Evolutionary conservation across 2,797 vertebrate species (phyloP), one percentile per base, ranked within the genome.

Genomic region (Epinephelus awoara): DNA sequence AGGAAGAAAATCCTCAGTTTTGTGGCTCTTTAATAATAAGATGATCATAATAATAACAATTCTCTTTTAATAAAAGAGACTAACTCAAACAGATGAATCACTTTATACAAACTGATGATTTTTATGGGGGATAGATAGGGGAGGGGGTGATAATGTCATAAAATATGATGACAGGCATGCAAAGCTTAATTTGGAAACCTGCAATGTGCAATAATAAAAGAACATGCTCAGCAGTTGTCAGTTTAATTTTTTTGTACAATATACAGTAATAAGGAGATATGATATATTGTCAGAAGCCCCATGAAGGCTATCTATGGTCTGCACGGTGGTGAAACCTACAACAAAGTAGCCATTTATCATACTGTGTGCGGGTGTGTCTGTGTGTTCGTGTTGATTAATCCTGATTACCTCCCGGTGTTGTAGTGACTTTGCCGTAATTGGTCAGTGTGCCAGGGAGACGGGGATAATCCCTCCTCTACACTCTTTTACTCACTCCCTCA

Each of bases 351-450:
- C 61, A 25, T 67, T 63, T 6, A 40, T 79, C 42, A 50, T 19
- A 55, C 42, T 13, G 17, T 61, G 55, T 50, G 57, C 14, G 12
- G 69, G 40, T 52, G 40, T 52, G 21, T 69, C 58, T 61, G 1
- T 77, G 52, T 42, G 59, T 5, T 12, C 27, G n/a, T 75, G 51
- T 85, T 84, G 67, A 89, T 81, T 82, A 86, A 87, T 91, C 90
- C 73, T 80, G 75, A 87, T 89, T 79, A 90, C 73, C 76, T 87
- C 67, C 75, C 52, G 72, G 67, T 80, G 84, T 73, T 86, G 65
- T 74, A 76, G 81, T 85, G 85, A 81, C 78, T 85, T 82, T 80
- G 68, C 46, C 40, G 34, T 84, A 75, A 77, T 77, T 88, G 77
- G 77, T 87, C 79, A 79, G 69, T 58, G 79, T 86, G 77, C 67